A percentile compares a stretch with the other conserved stretches of the same genome.
These are phyloP conservation scores for Talpa occidentalis DNA, from an alignment of 2,113 vertebrate species.

Conservation along the genomic window DNA sequence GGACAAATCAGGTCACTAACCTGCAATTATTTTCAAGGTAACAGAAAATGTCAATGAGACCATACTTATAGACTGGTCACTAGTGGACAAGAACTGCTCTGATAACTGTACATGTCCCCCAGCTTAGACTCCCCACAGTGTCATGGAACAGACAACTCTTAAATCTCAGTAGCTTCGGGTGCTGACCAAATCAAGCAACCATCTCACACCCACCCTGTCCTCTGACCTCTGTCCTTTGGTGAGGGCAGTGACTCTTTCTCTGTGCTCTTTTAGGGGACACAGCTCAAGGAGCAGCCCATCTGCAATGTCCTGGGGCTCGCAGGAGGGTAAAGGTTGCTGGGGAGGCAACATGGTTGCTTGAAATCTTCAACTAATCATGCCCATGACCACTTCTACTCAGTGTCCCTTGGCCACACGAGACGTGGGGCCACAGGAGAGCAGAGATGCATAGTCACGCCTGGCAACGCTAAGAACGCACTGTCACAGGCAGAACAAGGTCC, in stretches of 20 bases:
- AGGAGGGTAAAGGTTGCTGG: neutral
- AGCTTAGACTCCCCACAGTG: neutral
- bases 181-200: neutral
- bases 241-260: neutral
- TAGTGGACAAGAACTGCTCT: neutral
- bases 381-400: neutral
- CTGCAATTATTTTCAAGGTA: neutral
- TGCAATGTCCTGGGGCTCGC: accelerated
- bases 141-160: neutral
- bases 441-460: neutral
- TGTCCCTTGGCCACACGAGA: neutral
- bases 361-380: neutral
- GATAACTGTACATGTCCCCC: neutral
- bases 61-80: neutral
- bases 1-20: neutral
- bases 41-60: neutral
- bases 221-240: neutral
- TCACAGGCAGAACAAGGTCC: neutral
- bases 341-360: accelerated
- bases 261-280: neutral
- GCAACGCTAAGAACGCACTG: neutral
- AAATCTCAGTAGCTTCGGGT: neutral
- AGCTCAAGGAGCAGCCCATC: accelerated
- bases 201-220: accelerated
- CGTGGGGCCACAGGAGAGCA: neutral